phyloP scores from a whole-genome alignment of 2,113 vertebrate species.

The Pygoscelis adeliae region DNA sequence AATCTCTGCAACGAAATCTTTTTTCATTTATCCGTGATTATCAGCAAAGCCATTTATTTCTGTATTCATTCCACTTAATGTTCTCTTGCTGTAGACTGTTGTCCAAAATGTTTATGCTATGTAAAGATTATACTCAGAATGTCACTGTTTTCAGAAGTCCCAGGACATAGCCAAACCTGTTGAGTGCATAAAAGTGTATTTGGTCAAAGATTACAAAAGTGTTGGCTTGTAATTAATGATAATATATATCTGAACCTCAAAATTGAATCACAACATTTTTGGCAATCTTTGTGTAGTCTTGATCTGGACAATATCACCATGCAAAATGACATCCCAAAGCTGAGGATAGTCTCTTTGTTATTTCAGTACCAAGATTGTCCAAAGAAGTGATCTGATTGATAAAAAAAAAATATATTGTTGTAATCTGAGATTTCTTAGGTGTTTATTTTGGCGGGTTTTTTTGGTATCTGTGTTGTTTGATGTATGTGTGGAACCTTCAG shows the following conservation, averaged over 20 bases:
- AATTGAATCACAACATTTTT: background rate
- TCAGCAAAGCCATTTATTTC: background rate
- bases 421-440: background rate
- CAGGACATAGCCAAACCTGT: background rate
- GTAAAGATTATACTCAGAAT: background rate
- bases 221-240: background rate
- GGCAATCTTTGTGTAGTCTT: background rate
- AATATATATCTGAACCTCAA: background rate
- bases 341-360: background rate
- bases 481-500: background rate
- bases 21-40: background rate
- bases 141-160: background rate
- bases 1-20: background rate
- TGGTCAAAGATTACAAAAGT: background rate
- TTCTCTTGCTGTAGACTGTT: background rate
- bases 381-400: background rate
- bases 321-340: background rate
- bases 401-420: background rate
- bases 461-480: background rate
- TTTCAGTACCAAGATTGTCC: background rate
- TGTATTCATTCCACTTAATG: background rate
- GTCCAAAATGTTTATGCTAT: background rate
- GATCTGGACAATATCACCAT: background rate
- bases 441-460: background rate
- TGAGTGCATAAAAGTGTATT: background rate